Evolutionary conservation across 2,797 vertebrate genomes (phyloP), one percentile per base, ranked within the genome.

Genomic region (Nannoperca obscura): DNA sequence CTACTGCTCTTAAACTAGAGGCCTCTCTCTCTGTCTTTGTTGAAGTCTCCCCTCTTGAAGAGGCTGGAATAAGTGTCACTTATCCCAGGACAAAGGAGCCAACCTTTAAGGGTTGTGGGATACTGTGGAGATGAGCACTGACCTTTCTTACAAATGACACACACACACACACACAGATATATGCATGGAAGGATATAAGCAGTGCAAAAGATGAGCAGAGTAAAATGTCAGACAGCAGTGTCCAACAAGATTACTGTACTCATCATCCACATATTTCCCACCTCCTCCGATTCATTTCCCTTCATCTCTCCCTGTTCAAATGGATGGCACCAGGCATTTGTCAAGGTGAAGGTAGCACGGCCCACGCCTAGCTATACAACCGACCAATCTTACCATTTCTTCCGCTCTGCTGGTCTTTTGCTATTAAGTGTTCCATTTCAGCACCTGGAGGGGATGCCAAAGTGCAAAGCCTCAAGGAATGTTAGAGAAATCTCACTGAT

Each of bases 21-120:
- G 57, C 71, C 76, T 75, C 59, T 76, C 57, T 73, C 44, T 80
- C 65, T 24, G 36, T 83, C 78, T 80, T 70, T 83, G 77, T 85
- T 76, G 32, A 14, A 65, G 61, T 52, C 59, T 66, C 59, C 81
- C 24, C 40, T 74, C 74, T 71, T 74, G 68, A 71, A 49, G 76
- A 52, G 54, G 32, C 82, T 75, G 74, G 66, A 79, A 82, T 92
- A 86, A 90, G 86, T 89, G 74, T 91, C 93, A 94, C 80, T 93
- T 92, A 93, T 85, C 83, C 11, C 71, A 77, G 91, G 91, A 93
- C 93, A 94, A 90, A 91, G 83, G 86, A 86, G 82, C 70, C 88
- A 94, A 93, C 92, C 94, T 95, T 95, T 96, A 92, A 96, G 95
- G 93, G 89, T 95, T 89, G 78, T 72, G 77, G 85, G 91, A 88